Percentiles rank a stretch among this genome's conserved stretches.
These are phyloP conservation scores for Himalopsyche kuldschensis DNA, from an alignment of 2,888 invertebrate genomes.

Conservation along the genomic window DNA sequence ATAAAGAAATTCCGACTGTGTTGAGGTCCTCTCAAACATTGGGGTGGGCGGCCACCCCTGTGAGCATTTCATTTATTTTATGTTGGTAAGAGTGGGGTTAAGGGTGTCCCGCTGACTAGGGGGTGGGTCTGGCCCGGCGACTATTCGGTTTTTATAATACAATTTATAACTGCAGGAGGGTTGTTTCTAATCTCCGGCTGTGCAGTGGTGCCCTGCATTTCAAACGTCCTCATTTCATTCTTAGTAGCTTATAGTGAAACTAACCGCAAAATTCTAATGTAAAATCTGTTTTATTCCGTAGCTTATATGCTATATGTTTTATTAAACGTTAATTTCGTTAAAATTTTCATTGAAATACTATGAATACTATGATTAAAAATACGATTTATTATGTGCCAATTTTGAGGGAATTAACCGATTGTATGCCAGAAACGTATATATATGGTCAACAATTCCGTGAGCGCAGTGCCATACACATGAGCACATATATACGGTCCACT, in stretches of 20 bases:
- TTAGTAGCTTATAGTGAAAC: not conserved
- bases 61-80: constrained; percentile 39
- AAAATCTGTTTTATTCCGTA: not conserved
- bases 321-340: too few relatives aligned
- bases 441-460: too few relatives aligned
- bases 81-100: constrained; percentile 12
- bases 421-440: too few relatives aligned
- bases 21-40: constrained; percentile 20
- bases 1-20: constrained; percentile 39
- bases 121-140: constrained; percentile 33
- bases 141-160: constrained; percentile 40
- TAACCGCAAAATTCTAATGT: not conserved
- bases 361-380: too few relatives aligned
- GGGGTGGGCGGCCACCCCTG: constrained; percentile 20
- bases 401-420: too few relatives aligned
- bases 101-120: constrained; percentile 20
- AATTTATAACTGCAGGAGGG: constrained; percentile 39
- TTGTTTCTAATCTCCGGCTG: constrained; percentile 38
- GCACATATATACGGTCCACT: too few relatives aligned
- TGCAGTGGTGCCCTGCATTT: constrained; percentile 18
- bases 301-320: too few relatives aligned
- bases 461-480: too few relatives aligned
- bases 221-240: not conserved
- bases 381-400: too few relatives aligned
- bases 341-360: too few relatives aligned